phyloP scores from a whole-genome alignment of 2,113 vertebrate species.

The Glaucidium brasilianum region DNA sequence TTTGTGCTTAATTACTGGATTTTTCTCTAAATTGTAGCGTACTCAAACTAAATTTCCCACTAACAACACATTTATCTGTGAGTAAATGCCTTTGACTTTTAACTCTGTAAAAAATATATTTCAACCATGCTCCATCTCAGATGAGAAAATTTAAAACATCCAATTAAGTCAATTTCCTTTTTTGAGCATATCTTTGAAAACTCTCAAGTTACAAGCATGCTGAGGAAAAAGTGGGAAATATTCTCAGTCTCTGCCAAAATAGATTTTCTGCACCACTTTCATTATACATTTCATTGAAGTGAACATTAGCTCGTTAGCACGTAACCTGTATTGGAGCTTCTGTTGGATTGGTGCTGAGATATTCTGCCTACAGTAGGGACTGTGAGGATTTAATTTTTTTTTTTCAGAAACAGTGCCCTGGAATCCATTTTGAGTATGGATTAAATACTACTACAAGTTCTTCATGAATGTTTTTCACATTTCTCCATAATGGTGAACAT shows the following conservation, averaged over 20 bases:
- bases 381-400: too few species aligned
- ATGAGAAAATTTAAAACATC: not conserved
- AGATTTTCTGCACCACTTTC: not conserved
- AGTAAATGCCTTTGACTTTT: not conserved
- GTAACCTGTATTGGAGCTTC: not conserved
- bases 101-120: not conserved
- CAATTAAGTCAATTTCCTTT: not conserved
- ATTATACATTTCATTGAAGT: not conserved
- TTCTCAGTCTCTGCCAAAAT: not conserved
- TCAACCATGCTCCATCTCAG: not conserved
- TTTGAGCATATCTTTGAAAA: not conserved
- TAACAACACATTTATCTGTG: not conserved
- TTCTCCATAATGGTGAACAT: not conserved
- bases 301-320: rapidly evolving
- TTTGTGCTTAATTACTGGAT: not conserved
- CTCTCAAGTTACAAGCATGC: not conserved
- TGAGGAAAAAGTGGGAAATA: not conserved
- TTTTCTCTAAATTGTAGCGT: not conserved
- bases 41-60: not conserved
- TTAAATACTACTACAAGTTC: not conserved
- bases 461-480: not conserved
- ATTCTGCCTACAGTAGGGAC: not conserved
- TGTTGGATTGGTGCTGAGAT: not conserved
- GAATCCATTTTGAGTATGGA: not conserved
- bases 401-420: not conserved